Base-by-base conservation (phyloP, 2,113 vertebrate genomes). In the Siphamia tubifer region DNA sequence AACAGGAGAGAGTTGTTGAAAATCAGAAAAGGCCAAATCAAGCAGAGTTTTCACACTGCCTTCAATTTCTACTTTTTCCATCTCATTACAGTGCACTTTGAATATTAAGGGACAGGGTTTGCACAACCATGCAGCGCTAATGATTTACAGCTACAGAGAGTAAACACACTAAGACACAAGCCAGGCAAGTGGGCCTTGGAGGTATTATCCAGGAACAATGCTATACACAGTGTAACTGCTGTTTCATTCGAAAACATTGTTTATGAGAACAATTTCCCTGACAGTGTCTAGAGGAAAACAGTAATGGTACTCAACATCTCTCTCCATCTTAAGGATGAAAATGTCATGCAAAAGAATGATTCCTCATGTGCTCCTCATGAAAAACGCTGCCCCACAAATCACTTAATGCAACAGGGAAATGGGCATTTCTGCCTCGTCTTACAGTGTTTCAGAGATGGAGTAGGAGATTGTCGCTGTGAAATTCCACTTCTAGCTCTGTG, bases 381-480 rank as follows among this genome's bases (percentile, higher is more conserved):
- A 73, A 61, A 82, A 83, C 12, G 54, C 55, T 56, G 70, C 72
- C 62, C 82, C 21, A 67, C 80, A 89, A 91, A 88, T 86, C 61
- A 85, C 77, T 82, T 85, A 85, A 87, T 83, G 73, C 63, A 9
- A 71, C 13, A 21, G 71, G 64, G 61, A 82, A 76, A 77, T 82
- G 62, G 74, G 49, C 77, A 68, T 87, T 79, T 81, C 60, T 68
- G 70, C 71, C 38, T 77, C 54, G 7, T 61, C 74, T 73, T 72
- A 79, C 69, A 39, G 62, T 3, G 45, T 40, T 71, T 70, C 73
- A 45, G 80, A 74, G 88, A 90, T 88, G 43, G 86, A 76, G 80
- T 48, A 51, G 36, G 69, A 86, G 81, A 90, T 87, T 79, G 83
- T 65, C 52, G 75, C 77, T 69, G 69, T 85, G 79, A 84, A 88